Base-by-base conservation (phyloP, 2,113 vertebrate genomes). In the Nannospalax galili region DNA sequence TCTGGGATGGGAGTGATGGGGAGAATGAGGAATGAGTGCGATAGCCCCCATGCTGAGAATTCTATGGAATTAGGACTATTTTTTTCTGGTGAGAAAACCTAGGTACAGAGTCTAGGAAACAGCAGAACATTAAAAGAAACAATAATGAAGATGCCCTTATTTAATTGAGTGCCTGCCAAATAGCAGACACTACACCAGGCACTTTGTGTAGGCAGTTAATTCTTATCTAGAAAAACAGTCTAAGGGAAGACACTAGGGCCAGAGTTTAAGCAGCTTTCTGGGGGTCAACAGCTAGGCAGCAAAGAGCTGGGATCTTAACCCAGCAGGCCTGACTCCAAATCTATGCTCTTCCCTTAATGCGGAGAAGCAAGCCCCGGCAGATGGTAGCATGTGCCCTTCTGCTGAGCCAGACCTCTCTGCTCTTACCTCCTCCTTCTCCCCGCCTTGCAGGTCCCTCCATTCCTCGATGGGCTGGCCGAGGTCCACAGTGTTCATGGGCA, bases 381-480 rank as follows among this genome's bases (percentile, higher is more conserved):
- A 32, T 24, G 5, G n/a, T 26, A 35, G 26, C 30, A 8, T 9
- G 22, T 7, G 7, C 52, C 19, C 6, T 14, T 30, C 73, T 30
- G 32, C 15, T 10, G 40, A 58, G 16, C 35, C 17, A 2, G 20
- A 16, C 0, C 42, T 3, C 12, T n/a, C 58, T 1, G 5, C 20
- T 24, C 98, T 98, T 94, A 99, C 99, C 99, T 99, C 99, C 88
- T 99, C 99, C 97, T 99, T 99, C 97, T 99, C 99, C 0, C 99
- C 99, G 0, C 99, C 99, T 97, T 99, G 99, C 93, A 99, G 98
- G 95, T 99, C 99, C 93, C 99, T 92, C 99, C 99, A 99, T 92
- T 99, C 99, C 98, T 99, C 99, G 0, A 99, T 99, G 90, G 99
- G 99, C 98, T 99, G 99, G 30, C 99, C 99, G 70, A 99, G 98